Percentiles rank a stretch among this genome's conserved stretches.
Evolutionary conservation across 2,888 invertebrate species (phyloP).

Genomic region (Deilephila porcellus): DNA sequence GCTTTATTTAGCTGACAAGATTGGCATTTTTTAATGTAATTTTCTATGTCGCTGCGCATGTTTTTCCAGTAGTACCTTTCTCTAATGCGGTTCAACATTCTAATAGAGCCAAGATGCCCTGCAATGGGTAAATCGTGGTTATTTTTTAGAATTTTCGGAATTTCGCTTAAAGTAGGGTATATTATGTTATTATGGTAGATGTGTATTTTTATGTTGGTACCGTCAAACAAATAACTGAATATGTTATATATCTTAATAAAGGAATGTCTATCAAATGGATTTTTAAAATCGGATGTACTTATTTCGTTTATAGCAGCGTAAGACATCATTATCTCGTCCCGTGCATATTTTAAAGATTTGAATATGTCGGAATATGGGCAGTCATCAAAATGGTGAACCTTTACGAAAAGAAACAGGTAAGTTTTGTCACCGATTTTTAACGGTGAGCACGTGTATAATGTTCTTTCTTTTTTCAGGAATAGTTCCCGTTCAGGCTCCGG

Average conservation of each 20-base stretch:
- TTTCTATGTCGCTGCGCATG: too few species aligned
- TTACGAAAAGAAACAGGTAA: not conserved
- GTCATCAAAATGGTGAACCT: slow-evolving; percentile 13
- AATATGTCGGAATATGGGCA: slow-evolving; percentile 4
- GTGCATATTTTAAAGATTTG: not conserved
- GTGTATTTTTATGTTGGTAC: not conserved
- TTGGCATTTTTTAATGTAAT: too few species aligned
- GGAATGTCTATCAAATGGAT: slow-evolving; percentile 6
- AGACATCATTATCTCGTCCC: not conserved
- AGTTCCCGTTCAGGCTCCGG: not conserved
- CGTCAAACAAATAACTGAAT: not conserved
- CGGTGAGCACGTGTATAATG: not conserved
- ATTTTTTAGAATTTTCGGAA: not conserved
- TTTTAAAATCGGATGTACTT: slow-evolving; percentile 12
- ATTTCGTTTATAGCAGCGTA: slow-evolving; percentile 1
- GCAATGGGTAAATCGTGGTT: too few species aligned
- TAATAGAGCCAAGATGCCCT: too few species aligned
- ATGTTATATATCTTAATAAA: slow-evolving; percentile 10
- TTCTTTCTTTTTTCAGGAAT: not conserved
- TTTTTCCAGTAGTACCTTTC: too few species aligned
- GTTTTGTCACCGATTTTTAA: not conserved
- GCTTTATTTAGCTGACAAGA: too few species aligned
- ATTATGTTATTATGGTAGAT: not conserved
- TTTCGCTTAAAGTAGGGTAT: not conserved
- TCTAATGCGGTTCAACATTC: too few species aligned